Evolutionary conservation across 2,113 vertebrate species (phyloP).

Genomic region (Neogobius melanostomus): DNA sequence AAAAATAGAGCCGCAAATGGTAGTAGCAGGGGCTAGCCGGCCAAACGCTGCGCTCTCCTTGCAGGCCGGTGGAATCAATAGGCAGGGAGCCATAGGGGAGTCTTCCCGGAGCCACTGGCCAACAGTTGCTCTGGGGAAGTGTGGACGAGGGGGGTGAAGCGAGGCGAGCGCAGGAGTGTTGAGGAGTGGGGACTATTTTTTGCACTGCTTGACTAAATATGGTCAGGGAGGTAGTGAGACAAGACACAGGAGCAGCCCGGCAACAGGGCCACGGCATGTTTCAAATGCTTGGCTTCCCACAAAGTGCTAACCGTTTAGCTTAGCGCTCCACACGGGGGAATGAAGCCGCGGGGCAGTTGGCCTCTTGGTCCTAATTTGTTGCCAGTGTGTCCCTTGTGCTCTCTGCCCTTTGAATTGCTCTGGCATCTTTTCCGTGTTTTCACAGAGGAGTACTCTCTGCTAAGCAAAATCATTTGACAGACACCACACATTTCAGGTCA

Average conservation of each 20-base stretch:
- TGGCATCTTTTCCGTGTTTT: slow-evolving; percentile 48
- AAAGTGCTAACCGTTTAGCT: slow-evolving; percentile 86
- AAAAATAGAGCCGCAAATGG: slow-evolving; percentile 86
- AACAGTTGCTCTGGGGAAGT: slow-evolving; percentile 82
- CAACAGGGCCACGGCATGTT: slow-evolving; percentile 87
- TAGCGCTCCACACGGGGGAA: slow-evolving; percentile 67
- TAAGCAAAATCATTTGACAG: neutral
- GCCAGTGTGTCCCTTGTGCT: slow-evolving; percentile 54
- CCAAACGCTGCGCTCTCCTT: slow-evolving; percentile 58
- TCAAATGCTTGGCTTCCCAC: slow-evolving; percentile 90
- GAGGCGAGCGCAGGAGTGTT: slow-evolving; percentile 44
- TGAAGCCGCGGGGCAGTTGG: slow-evolving; percentile 66
- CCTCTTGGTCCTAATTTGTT: slow-evolving; percentile 57
- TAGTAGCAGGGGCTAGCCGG: slow-evolving; percentile 74
- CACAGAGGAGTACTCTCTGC: slow-evolving; percentile 6
- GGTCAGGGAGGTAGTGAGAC: slow-evolving; percentile 93
- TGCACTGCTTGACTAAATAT: slow-evolving; percentile 99
- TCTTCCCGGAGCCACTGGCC: slow-evolving; percentile 84
- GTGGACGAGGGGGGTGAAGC: slow-evolving; percentile 43
- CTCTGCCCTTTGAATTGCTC: slow-evolving; percentile 45
- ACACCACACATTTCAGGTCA: neutral
- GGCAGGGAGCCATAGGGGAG: slow-evolving; percentile 84
- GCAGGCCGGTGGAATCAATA: slow-evolving; percentile 87
- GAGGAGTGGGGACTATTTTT: slow-evolving; percentile 89
- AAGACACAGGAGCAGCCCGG: slow-evolving; percentile 87